Evolutionary conservation across 1,140 invertebrate genomes (phyloP).

Genomic region (Aphis craccivora): DNA sequence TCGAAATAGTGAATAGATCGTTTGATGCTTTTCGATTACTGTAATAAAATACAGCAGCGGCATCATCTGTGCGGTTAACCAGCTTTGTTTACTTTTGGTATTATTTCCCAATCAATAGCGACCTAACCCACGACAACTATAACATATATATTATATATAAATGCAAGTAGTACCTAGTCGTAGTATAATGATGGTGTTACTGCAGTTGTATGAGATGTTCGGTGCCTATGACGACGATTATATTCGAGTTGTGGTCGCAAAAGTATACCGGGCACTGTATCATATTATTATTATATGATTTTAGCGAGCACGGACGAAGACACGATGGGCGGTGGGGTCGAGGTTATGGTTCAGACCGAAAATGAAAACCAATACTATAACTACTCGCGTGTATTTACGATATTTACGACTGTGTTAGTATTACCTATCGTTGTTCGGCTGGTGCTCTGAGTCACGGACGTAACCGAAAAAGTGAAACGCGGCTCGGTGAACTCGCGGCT

Average conservation of each 20-base stretch:
- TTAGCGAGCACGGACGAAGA: neutral
- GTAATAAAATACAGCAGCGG: neutral
- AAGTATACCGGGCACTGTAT: neutral
- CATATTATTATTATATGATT: neutral
- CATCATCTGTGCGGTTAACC: neutral
- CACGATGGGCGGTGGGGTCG: too few species aligned
- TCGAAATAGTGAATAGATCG: neutral
- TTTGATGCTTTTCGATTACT: slow-evolving; percentile 2
- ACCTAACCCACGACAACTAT: neutral
- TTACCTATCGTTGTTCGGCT: neutral
- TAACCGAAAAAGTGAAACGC: slow-evolving; percentile 54
- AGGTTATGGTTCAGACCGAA: slow-evolving; percentile 19
- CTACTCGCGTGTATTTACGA: neutral
- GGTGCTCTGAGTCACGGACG: slow-evolving; percentile 3
- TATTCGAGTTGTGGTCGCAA: neutral
- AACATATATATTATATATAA: neutral
- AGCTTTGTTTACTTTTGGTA: neutral
- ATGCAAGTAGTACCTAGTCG: neutral
- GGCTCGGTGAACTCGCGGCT: neutral
- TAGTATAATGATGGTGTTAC: neutral
- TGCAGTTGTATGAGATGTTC: neutral
- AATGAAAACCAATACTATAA: slow-evolving; percentile 37
- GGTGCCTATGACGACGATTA: neutral
- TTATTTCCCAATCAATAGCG: neutral
- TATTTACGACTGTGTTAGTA: neutral